phyloP scores from a whole-genome alignment of 2,888 invertebrate species.

The Mantis religiosa region DNA sequence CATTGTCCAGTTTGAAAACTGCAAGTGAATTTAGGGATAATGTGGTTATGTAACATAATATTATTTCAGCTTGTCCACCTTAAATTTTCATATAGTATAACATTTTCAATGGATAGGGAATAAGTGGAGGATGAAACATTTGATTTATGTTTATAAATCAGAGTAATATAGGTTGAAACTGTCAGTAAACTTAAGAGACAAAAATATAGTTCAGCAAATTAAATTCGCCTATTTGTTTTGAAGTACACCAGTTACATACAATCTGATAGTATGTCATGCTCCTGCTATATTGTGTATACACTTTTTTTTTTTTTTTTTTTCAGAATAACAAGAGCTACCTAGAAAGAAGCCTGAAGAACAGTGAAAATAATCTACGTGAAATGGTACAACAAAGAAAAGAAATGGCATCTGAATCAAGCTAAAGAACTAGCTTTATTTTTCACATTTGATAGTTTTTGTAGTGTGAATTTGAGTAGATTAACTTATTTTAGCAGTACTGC shows the following conservation, averaged over 20 bases:
- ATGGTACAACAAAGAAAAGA: slow-evolving; percentile 68
- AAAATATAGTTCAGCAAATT: too few relatives aligned
- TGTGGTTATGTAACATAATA: too few relatives aligned
- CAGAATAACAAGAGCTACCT: slow-evolving; percentile 73
- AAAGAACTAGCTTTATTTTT: neutral
- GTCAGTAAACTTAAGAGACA: too few relatives aligned
- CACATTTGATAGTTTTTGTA: neutral
- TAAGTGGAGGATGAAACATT: too few relatives aligned
- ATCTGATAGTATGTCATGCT: neutral
- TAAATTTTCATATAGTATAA: too few relatives aligned
- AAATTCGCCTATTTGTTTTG: too few relatives aligned
- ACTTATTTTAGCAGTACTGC: neutral
- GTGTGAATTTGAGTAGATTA: neutral
- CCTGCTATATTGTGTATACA: neutral
- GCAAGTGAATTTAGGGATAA: too few relatives aligned
- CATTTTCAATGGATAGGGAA: too few relatives aligned
- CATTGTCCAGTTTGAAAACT: too few relatives aligned
- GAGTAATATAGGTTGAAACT: too few relatives aligned
- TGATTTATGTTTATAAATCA: too few relatives aligned
- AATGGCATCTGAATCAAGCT: slow-evolving; percentile 4
- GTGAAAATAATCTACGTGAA: slow-evolving; percentile 80
- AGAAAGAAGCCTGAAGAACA: slow-evolving; percentile 76
- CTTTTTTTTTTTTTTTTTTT: slow-evolving; percentile 35
- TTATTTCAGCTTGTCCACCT: too few relatives aligned
- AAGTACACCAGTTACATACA: neutral